Evolutionary conservation across 2,797 vertebrate genomes (phyloP).

Genomic region (Gymnocypris eckloni): DNA sequence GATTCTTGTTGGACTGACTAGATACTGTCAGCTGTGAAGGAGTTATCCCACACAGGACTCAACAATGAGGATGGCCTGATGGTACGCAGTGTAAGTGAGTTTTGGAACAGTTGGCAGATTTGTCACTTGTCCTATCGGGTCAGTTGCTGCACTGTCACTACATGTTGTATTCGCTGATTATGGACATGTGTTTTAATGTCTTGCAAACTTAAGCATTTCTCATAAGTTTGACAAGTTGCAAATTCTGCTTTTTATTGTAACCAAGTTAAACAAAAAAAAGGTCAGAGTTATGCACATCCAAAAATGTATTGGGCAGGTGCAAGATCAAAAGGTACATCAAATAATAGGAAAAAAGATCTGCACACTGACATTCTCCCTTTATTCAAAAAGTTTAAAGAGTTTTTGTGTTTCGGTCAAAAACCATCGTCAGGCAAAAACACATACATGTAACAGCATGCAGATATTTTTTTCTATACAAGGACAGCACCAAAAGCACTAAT

Average conservation of each 20-base stretch:
- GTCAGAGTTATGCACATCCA: too few species aligned
- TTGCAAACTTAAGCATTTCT: conserved; percentile 4
- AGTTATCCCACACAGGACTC: conserved; percentile 17
- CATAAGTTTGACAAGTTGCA: background rate
- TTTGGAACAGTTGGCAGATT: conserved; percentile 14
- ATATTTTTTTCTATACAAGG: background rate
- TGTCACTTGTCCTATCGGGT: conserved; percentile 4
- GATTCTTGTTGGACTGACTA: background rate
- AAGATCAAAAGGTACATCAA: too few species aligned
- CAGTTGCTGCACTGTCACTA: conserved; percentile 5
- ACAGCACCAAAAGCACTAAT: background rate
- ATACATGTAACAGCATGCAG: too few species aligned
- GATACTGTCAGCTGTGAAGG: conserved; percentile 1
- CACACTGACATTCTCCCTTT: too few species aligned
- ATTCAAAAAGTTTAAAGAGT: too few species aligned
- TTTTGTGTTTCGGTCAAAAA: too few species aligned
- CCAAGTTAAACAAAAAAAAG: background rate
- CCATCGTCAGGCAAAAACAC: too few species aligned
- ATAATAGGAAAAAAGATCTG: too few species aligned
- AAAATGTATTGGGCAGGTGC: too few species aligned
- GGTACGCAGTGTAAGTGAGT: background rate
- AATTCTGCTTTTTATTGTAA: background rate
- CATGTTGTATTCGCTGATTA: background rate
- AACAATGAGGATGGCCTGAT: conserved; percentile 11
- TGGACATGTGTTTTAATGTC: conserved; percentile 14